A percentile compares a stretch with the other conserved stretches of the same genome.
Evolutionary conservation across 2,113 vertebrate genomes (phyloP).

Genomic region (Octodon degus): DNA sequence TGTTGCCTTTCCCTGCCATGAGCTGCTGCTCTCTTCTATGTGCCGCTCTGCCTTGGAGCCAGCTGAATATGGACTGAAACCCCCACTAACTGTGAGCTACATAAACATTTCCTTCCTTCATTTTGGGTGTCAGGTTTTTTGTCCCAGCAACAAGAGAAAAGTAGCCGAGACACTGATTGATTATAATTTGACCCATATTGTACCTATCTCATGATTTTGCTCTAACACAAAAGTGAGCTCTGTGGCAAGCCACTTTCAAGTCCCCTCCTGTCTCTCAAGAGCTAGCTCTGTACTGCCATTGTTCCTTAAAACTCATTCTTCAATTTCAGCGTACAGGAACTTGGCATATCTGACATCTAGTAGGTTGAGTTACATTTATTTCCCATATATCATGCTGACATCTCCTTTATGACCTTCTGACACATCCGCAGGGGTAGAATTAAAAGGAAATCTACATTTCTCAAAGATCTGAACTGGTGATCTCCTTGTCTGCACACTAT

Average conservation of each 20-base stretch:
- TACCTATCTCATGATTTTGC: neutral
- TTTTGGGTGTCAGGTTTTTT: too few species aligned
- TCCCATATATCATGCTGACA: neutral
- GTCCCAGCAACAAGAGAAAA: too few species aligned
- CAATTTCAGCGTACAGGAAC: neutral
- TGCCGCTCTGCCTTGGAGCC: too few species aligned
- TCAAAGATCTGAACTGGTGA: neutral
- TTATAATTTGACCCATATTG: neutral
- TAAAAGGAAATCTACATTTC: neutral
- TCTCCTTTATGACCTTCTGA: neutral
- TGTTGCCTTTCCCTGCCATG: too few species aligned
- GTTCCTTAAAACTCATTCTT: neutral
- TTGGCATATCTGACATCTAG: neutral
- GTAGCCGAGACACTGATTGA: neutral
- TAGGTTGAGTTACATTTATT: neutral
- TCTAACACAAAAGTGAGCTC: neutral
- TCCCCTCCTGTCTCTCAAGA: neutral
- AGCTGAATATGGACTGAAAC: too few species aligned
- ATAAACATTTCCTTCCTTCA: too few species aligned
- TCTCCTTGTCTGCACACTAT: neutral
- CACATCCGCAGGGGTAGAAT: neutral
- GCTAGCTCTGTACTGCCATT: too few species aligned
- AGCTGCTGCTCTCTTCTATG: too few species aligned
- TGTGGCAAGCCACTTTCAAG: neutral
- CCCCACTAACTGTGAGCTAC: too few species aligned